Percentiles rank a stretch among this genome's conserved stretches.
These are phyloP conservation scores for Takifugu ocellatus DNA, from an alignment of 2,797 vertebrate species.

Conservation along the genomic window DNA sequence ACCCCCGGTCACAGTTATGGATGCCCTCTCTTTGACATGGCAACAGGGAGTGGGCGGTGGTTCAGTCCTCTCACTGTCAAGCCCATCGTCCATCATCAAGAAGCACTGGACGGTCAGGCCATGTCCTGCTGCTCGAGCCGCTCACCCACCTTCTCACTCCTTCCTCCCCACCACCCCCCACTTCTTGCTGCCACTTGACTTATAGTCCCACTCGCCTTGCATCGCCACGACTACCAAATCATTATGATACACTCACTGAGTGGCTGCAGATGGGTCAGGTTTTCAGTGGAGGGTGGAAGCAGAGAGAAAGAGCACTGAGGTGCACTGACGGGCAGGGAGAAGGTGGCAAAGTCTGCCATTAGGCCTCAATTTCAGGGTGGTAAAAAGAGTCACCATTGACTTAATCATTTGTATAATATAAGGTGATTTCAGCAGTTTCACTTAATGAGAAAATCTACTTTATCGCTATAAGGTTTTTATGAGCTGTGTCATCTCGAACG, in stretches of 20 bases:
- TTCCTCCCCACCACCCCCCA: slow-evolving; percentile 12
- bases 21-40: slow-evolving; percentile 53
- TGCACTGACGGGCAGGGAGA: slow-evolving; percentile 32
- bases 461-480: slow-evolving; percentile 69
- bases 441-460: slow-evolving; percentile 76
- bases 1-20: slow-evolving; percentile 37
- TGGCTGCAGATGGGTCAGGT: slow-evolving; percentile 41
- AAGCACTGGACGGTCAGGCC: slow-evolving; percentile 25
- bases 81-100: slow-evolving; percentile 36
- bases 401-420: slow-evolving; percentile 76
- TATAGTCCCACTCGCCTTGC: slow-evolving; percentile 38
- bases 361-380: slow-evolving; percentile 55
- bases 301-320: slow-evolving; percentile 21
- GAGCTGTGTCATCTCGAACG: slow-evolving; percentile 70
- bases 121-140: slow-evolving; percentile 19
- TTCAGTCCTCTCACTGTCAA: slow-evolving; percentile 28
- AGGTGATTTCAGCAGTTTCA: slow-evolving; percentile 75
- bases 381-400: slow-evolving; percentile 68
- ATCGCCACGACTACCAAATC: slow-evolving; percentile 34
- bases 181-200: slow-evolving; percentile 36
- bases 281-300: slow-evolving; percentile 38
- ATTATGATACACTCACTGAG: slow-evolving; percentile 61
- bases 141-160: slow-evolving; percentile 7
- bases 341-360: slow-evolving; percentile 52
- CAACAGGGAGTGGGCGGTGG: slow-evolving; percentile 35